phyloP scores from a whole-genome alignment of 2,888 invertebrate genomes.

The Siphonodentalium dalli region DNA sequence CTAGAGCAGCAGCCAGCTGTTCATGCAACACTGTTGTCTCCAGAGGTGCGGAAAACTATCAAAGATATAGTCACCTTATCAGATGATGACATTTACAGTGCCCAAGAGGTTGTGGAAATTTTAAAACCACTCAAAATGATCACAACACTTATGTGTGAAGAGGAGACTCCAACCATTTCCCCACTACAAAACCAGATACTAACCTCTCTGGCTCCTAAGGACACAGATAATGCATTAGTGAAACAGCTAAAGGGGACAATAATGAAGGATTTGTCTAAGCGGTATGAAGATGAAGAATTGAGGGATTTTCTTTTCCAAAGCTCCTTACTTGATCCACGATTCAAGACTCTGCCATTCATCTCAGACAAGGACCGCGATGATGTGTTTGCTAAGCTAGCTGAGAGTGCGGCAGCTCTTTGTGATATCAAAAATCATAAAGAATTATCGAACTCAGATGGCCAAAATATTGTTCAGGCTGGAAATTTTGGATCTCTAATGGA shows the following conservation, averaged over 20 bases:
- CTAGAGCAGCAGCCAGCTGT: slow-evolving; percentile 12
- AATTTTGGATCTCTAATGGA: no score
- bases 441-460: no score
- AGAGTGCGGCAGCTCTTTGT: no score
- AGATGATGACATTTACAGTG: slow-evolving; percentile 4
- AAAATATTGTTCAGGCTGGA: no score
- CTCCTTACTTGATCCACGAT: no score
- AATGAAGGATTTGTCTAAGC: neutral
- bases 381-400: no score
- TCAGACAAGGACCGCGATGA: no score
- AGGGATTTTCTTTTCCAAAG: no score
- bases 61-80: slow-evolving; percentile 4
- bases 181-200: neutral
- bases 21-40: slow-evolving; percentile 7
- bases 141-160: slow-evolving; percentile 11
- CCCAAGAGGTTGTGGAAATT: slow-evolving; percentile 3
- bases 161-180: slow-evolving; percentile 13
- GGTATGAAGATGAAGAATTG: no score
- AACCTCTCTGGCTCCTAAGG: neutral
- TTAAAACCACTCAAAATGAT: slow-evolving; percentile 11
- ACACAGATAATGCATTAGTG: neutral
- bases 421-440: no score
- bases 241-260: neutral
- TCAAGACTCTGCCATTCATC: no score
- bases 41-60: slow-evolving; percentile 1